These are phyloP conservation scores for Aproaerema taeniolella DNA, from an alignment of 2,888 invertebrate species.

Conservation along the genomic window DNA sequence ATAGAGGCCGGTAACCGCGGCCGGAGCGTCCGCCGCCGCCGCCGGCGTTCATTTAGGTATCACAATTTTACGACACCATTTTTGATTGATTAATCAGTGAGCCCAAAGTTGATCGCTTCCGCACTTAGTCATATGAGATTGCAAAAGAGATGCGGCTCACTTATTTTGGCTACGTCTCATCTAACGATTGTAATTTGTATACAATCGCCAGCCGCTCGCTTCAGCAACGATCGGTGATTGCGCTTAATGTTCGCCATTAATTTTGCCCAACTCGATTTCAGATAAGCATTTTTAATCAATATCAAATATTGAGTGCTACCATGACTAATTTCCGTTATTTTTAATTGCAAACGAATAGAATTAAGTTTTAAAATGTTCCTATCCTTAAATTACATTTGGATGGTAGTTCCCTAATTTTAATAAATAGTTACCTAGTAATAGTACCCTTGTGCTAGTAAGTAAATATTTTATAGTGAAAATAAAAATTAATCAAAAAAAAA, in stretches of 20 bases:
- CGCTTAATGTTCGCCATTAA: constrained; percentile 7
- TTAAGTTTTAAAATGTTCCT: no score
- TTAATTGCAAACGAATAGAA: no score
- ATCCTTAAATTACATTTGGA: no score
- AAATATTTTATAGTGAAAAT: no score
- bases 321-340: no score
- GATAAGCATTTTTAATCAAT: no score
- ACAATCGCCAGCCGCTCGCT: constrained; percentile 8
- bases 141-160: constrained; percentile 36
- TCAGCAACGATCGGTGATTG: constrained; percentile 8
- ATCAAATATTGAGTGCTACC: no score
- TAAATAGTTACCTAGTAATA: no score
- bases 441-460: no score
- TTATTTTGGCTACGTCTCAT: constrained; percentile 25
- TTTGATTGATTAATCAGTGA: constrained; percentile 64
- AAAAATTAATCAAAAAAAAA: no score
- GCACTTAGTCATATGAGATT: constrained; percentile 52
- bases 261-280: constrained; percentile 3
- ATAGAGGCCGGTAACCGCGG: no score
- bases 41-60: constrained; percentile 46
- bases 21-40: constrained; percentile 30
- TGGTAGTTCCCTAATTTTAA: no score
- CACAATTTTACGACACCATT: constrained; percentile 53
- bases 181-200: constrained; percentile 23
- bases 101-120: constrained; percentile 57